Conservation (phyloP, 2,113 vertebrate genomes). For the Bungarus multicinctus region DNA sequence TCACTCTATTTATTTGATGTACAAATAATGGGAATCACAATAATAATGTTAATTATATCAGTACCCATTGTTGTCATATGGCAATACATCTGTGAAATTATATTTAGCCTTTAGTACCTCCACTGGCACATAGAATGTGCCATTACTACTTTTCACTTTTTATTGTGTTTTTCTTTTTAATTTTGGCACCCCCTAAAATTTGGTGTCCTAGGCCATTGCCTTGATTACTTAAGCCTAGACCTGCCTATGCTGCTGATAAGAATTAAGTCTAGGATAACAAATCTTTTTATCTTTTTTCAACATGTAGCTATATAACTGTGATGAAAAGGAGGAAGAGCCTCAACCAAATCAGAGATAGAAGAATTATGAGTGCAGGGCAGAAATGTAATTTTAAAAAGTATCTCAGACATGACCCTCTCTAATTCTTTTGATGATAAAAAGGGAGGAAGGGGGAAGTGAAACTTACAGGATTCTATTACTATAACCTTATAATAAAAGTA, state of each 20-base stretch:
- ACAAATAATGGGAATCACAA: neutral
- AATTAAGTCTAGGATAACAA: neutral
- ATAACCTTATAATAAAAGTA: neutral
- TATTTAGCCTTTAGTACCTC: neutral
- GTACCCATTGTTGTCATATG: neutral
- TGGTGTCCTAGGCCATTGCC: neutral
- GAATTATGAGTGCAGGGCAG: neutral
- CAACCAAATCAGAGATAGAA: neutral
- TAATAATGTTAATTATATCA: neutral
- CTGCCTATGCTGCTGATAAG: neutral
- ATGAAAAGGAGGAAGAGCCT: neutral
- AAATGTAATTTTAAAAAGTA: neutral
- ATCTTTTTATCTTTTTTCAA: neutral
- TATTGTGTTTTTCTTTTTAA: neutral
- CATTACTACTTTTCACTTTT: neutral
- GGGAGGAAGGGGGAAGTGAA: neutral
- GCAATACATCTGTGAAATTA: neutral
- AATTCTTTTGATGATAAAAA: neutral
- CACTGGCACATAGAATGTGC: neutral
- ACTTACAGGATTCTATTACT: neutral
- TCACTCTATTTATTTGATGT: neutral
- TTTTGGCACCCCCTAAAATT: neutral
- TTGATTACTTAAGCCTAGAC: neutral
- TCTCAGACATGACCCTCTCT: neutral
- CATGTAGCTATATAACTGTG: neutral